Base-by-base conservation (phyloP, 2,797 vertebrate species). In the Siniperca undulata region DNA sequence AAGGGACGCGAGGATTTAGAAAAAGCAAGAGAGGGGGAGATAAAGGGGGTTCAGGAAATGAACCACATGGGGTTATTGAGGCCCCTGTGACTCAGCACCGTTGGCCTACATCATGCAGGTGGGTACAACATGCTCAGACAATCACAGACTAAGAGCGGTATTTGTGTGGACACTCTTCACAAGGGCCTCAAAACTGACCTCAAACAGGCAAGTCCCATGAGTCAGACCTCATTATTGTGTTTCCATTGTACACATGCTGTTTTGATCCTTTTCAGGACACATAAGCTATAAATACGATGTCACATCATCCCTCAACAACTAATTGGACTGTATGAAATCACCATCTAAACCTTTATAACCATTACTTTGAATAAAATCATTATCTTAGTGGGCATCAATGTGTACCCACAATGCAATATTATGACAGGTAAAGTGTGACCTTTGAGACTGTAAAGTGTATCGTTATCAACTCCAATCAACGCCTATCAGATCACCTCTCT, bases 71-170 rank as follows among this genome's bases (percentile, higher is more conserved):
- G 83, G 20, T 64, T 30, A 9, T 7, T 50, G 72, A 55, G 79
- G 66, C 62, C 67, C 68, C 10, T n/a, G 70, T 93, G 91, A 91
- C 77, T 94, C 88, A 84, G 77, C 70, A 16, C 66, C 12, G 17
- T 34, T 27, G 60, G 73, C 46, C 71, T 70, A 46, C 55, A 69
- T 48, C 77, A 64, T 65, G 44, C 75, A 74, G 48, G 81, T 46
- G 38, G 74, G 38, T 22, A 52, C 42, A 73, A 70, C 24, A 67
- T 34, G 66, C 76, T 71, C 75, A 59, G 56, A 77, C 56, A 20
- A 14, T 68, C 42, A 22, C 59, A n/a, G 44, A 40, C 42, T 30
- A 30, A n/a, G 58, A 71, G 36, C 1, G 2, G 36, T 13, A 12
- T 69, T 36, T 64, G 71, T 75, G 67, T 24, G 65, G 60, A 48